Evolutionary conservation across 2,113 vertebrate genomes (phyloP).

Genomic region (Desmodus rotundus): DNA sequence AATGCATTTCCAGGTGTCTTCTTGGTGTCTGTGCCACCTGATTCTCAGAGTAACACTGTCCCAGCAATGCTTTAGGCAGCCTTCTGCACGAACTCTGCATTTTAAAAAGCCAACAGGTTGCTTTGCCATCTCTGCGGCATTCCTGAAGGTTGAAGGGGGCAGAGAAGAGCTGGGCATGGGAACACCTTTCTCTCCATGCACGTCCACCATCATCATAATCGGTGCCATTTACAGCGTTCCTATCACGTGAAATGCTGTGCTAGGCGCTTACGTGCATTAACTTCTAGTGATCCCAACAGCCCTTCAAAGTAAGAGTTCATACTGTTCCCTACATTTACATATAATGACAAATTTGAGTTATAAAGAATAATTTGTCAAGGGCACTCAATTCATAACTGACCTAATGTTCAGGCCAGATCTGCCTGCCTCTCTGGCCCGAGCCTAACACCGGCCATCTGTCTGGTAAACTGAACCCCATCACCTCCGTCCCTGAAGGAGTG

Average conservation of each 20-base stretch:
- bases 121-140: not conserved
- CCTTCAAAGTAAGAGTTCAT: not conserved
- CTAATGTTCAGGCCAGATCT: not conserved
- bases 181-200: not conserved
- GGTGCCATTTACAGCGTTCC: not conserved
- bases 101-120: not conserved
- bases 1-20: not conserved
- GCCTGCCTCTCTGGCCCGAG: not conserved
- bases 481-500: not conserved
- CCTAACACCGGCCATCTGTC: conserved; percentile 35
- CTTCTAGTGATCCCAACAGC: conserved; percentile 35
- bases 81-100: not conserved
- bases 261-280: not conserved
- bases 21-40: not conserved
- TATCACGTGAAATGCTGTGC: not conserved
- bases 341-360: not conserved
- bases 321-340: not conserved
- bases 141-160: not conserved
- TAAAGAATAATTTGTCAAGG: not conserved
- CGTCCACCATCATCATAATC: not conserved
- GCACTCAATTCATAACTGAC: not conserved
- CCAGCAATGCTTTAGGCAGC: not conserved
- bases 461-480: conserved; percentile 61
- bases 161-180: not conserved
- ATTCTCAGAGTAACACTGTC: not conserved